Conservation (phyloP, 2,888 invertebrate genomes). For the Timema podura region DNA sequence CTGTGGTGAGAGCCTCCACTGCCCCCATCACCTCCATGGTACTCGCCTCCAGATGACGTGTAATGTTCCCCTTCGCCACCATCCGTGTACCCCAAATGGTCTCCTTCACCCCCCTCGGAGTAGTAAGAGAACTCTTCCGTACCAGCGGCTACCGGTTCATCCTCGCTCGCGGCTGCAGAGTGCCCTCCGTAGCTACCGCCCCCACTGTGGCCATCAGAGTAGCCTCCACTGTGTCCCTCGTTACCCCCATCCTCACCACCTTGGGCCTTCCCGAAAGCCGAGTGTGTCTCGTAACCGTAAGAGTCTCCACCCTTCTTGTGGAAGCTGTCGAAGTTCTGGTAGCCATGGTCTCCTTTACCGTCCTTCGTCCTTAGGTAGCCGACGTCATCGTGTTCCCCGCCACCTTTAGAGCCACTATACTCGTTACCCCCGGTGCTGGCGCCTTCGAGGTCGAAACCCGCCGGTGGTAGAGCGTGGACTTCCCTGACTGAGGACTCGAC, state of each 20-base stretch:
- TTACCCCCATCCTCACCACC: slow-evolving; percentile 39
- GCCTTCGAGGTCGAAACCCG: slow-evolving; percentile 19
- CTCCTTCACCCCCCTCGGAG: slow-evolving; percentile 49
- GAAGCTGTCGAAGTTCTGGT: slow-evolving; percentile 67
- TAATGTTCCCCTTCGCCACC: slow-evolving; percentile 40
- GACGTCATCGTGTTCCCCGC: slow-evolving; percentile 55
- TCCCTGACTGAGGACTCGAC: slow-evolving; percentile 21
- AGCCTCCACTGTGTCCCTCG: slow-evolving; percentile 37
- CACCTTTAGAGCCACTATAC: slow-evolving; percentile 42
- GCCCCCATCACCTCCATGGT: slow-evolving; percentile 30
- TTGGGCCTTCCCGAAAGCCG: slow-evolving; percentile 56
- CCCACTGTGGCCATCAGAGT: slow-evolving; percentile 25
- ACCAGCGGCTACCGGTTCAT: slow-evolving; percentile 31
- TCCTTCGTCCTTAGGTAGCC: slow-evolving; percentile 61
- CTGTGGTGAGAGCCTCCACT: background rate
- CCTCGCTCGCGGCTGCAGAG: slow-evolving; percentile 57
- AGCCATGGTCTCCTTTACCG: slow-evolving; percentile 62
- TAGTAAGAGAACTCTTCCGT: slow-evolving; percentile 23
- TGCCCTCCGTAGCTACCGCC: slow-evolving; percentile 23
- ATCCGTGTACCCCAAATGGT: slow-evolving; percentile 49
- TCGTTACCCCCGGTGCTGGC: slow-evolving; percentile 22
- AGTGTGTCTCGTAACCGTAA: slow-evolving; percentile 66
- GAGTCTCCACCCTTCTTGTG: slow-evolving; percentile 70
- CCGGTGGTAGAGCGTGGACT: slow-evolving; percentile 23
- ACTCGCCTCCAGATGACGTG: slow-evolving; percentile 13